phyloP scores from a whole-genome alignment of 1,140 invertebrate genomes.

The Drosophila malerkotliana region DNA sequence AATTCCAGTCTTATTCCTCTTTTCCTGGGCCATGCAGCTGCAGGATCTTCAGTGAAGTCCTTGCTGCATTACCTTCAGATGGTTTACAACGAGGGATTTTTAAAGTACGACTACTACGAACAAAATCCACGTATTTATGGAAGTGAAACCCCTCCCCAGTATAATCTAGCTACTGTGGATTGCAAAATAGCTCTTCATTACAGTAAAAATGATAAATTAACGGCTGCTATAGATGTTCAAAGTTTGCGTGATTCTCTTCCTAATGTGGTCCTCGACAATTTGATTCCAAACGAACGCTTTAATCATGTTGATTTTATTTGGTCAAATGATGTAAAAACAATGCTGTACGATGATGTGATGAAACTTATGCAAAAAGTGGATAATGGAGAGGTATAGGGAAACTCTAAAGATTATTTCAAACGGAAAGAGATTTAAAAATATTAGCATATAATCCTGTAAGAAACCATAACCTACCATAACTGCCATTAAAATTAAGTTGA shows the following conservation, averaged over 20 bases:
- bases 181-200: slow-evolving; percentile 68
- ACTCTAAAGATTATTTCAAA: background rate
- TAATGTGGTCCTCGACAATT: slow-evolving; percentile 82
- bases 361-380: slow-evolving; percentile 72
- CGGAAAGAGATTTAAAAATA: no score
- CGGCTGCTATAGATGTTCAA: slow-evolving; percentile 57
- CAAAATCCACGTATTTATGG: slow-evolving; percentile 42
- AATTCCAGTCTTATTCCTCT: slow-evolving; percentile 68
- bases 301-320: slow-evolving; percentile 86
- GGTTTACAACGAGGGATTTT: slow-evolving; percentile 50
- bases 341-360: slow-evolving; percentile 83
- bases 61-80: slow-evolving; percentile 39
- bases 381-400: slow-evolving; percentile 27
- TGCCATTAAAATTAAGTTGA: no score
- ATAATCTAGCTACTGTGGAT: slow-evolving; percentile 51
- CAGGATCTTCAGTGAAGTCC: slow-evolving; percentile 53
- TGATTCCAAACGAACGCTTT: slow-evolving; percentile 79
- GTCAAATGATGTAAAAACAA: slow-evolving; percentile 82
- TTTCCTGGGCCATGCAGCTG: slow-evolving; percentile 17
- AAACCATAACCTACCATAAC: no score
- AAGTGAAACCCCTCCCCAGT: slow-evolving; percentile 27
- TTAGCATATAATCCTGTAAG: no score
- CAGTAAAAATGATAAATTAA: slow-evolving; percentile 48
- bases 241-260: slow-evolving; percentile 78
- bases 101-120: slow-evolving; percentile 41